Evolutionary conservation across 2,113 vertebrate genomes (phyloP), one percentile per base, ranked within the genome.

Genomic region (Microtus richardsoni): DNA sequence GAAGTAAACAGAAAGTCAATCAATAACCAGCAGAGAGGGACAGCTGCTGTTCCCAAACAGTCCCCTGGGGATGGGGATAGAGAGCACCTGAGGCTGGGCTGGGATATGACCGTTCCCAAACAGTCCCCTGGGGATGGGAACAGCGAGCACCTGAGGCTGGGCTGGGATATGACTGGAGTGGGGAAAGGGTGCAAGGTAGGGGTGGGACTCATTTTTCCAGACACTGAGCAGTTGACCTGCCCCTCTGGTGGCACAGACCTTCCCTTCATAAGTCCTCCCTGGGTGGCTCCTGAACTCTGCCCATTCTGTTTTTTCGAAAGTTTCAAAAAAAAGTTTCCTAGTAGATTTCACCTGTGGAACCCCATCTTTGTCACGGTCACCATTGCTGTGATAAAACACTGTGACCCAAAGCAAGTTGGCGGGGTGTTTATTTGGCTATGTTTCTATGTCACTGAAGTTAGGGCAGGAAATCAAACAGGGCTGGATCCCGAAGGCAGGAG

Each of bases 1-100:
- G 89, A 96, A 98, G 98, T 98, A 98, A 98, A 98, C 98, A 98
- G 98, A 97, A 97, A 97, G 97, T 93, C 97, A 98, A 98, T 98
- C 97, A 97, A 98, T 98, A 98, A 97, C 36, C 70, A 88, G 95
- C 88, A 79, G 21, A 64, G 83, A 71, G 92, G 94, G 94, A 93
- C 96, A 89, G 96, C 95, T 98, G 93, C 88, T 97, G 91, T 90
- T 93, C 95, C 94, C 93, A 95, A 64, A 93, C 73, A 89, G 91
- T 47, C 21, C 87, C 92, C 82, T 73, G 11, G 93, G 82, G 82
- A 78, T 58, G 64, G 88, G 66, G 60, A 52, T 44, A 12, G 85
- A 74, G 77, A 91, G 93, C 79, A 78, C 0, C 0, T 0, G 33
- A 64, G 54, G 10, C 14, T 62, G 6, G 19, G 19, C 58, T 58